Evolutionary conservation across 2,888 invertebrate species (phyloP).

Genomic region (Lacanobia wlatinum): DNA sequence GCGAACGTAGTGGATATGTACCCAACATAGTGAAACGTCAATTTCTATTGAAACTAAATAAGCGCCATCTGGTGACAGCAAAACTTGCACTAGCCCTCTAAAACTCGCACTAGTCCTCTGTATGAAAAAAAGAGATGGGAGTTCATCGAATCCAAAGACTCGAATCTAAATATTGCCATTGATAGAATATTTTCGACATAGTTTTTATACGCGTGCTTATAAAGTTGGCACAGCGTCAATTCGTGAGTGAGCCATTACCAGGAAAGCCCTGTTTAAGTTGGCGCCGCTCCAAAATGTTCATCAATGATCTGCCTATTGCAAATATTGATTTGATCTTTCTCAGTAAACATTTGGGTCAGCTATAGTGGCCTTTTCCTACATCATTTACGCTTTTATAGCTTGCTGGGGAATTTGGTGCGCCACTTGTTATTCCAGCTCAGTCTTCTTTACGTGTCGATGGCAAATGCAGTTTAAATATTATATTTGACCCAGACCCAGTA

Average conservation of each 20-base stretch:
- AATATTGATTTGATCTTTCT: slow-evolving; percentile 41
- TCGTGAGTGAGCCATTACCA: slow-evolving; percentile 64
- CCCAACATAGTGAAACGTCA: too few relatives aligned
- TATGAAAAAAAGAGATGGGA: not conserved
- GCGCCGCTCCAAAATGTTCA: slow-evolving; percentile 56
- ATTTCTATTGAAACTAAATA: too few relatives aligned
- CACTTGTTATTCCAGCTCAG: not conserved
- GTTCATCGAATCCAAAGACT: slow-evolving; percentile 16
- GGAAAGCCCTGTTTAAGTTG: slow-evolving; percentile 69
- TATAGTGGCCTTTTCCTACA: not conserved
- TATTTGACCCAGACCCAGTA: too few relatives aligned
- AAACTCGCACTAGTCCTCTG: not conserved
- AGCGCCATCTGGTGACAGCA: too few relatives aligned
- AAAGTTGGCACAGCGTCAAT: slow-evolving; percentile 67
- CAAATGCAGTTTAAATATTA: too few relatives aligned
- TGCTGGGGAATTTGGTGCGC: not conserved
- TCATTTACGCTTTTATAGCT: not conserved
- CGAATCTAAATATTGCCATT: slow-evolving; percentile 32
- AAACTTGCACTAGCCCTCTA: not conserved
- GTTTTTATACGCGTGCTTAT: slow-evolving; percentile 29
- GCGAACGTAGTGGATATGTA: too few relatives aligned
- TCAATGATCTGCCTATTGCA: slow-evolving; percentile 47
- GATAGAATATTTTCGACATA: slow-evolving; percentile 34
- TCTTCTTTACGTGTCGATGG: too few relatives aligned
- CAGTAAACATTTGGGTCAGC: slow-evolving; percentile 21